Conservation (phyloP, 2,113 vertebrate genomes). For the Bubo bubo region DNA sequence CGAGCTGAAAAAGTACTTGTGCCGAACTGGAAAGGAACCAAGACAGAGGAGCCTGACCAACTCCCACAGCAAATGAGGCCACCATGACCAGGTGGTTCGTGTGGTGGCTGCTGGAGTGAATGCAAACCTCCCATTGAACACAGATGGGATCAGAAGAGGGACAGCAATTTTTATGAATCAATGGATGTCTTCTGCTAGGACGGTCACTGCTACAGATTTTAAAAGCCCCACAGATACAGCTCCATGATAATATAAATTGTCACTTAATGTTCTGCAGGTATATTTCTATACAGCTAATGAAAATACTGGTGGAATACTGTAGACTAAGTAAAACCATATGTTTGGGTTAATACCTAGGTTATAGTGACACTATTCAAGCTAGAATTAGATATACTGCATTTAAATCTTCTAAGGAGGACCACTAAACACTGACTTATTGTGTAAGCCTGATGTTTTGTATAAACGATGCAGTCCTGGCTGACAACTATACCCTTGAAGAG, state of each 20-base stretch:
- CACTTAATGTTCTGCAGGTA: background rate
- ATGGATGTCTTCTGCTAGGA: background rate
- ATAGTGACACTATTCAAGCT: too few relatives aligned
- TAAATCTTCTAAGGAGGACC: too few relatives aligned
- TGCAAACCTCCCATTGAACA: background rate
- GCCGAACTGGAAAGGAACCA: background rate
- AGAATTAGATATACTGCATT: too few relatives aligned
- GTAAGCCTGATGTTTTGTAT: too few relatives aligned
- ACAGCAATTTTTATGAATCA: background rate
- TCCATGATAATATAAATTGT: background rate
- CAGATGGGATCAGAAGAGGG: background rate
- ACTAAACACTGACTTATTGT: too few relatives aligned
- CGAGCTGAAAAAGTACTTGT: background rate
- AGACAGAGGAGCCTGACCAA: accelerated
- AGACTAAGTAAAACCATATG: too few relatives aligned
- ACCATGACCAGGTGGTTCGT: accelerated
- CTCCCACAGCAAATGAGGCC: accelerated
- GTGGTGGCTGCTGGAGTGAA: background rate
- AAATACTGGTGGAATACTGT: background rate
- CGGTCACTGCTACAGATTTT: accelerated
- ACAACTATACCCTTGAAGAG: too few relatives aligned
- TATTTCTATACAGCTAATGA: background rate
- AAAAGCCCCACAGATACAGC: background rate
- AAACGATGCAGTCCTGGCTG: too few relatives aligned
- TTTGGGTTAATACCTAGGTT: too few relatives aligned